phyloP scores from a whole-genome alignment of 2,888 invertebrate genomes.

The Atherix ibis region DNA sequence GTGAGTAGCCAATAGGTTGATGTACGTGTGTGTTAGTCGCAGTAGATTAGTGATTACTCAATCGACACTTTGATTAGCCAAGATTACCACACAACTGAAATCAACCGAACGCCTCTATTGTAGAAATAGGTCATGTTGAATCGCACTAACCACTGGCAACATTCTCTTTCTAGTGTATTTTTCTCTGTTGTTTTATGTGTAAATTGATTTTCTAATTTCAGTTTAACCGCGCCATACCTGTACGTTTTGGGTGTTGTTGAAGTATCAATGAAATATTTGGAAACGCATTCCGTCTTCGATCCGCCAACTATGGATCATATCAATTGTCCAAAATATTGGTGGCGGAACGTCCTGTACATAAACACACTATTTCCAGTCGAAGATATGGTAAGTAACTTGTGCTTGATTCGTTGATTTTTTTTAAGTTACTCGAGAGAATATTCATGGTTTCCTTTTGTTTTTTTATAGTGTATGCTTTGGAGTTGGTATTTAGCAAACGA shows the following conservation, averaged over 20 bases:
- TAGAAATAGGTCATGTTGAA: too few species aligned
- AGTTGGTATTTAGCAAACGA: constrained; percentile 83
- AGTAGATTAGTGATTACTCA: too few species aligned
- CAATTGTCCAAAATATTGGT: constrained; percentile 74
- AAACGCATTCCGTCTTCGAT: constrained; percentile 66
- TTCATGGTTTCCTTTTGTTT: constrained; percentile 4
- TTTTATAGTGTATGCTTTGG: constrained; percentile 72
- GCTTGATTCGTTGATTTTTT: too few species aligned
- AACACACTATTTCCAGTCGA: constrained; percentile 72
- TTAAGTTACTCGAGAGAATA: neutral
- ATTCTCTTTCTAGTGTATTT: too few species aligned
- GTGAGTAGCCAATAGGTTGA: too few species aligned
- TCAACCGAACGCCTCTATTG: too few species aligned
- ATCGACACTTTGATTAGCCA: too few species aligned
- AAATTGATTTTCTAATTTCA: too few species aligned
- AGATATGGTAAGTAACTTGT: constrained; percentile 50
- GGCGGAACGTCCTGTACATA: constrained; percentile 74
- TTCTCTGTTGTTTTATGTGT: too few species aligned
- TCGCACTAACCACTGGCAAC: too few species aligned
- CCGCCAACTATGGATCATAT: constrained; percentile 66
- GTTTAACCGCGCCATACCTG: constrained; percentile 66
- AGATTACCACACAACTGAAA: too few species aligned
- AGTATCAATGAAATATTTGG: constrained; percentile 75
- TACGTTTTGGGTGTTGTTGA: constrained; percentile 71
- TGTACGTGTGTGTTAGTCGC: too few species aligned